Evolutionary conservation across 1,140 invertebrate genomes (phyloP), one percentile per base, ranked within the genome.

Genomic region (Mercenaria mercenaria): DNA sequence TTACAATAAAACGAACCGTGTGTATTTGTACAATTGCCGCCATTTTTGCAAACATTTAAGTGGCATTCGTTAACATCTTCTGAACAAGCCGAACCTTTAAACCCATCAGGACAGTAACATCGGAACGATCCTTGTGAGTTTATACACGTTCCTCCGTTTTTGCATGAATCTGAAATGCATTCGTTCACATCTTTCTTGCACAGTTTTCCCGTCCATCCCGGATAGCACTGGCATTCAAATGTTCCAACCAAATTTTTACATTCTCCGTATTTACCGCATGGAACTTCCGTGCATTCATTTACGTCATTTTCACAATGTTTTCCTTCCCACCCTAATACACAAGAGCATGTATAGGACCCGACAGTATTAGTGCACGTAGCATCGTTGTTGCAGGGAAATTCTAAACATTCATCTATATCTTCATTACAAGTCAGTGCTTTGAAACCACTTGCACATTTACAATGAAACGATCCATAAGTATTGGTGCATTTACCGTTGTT

Each of bases 11-110:
- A 89, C 11, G 43, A 67, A 26, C 76, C 86, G 39, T 79, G 34
- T 26, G 50, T 56, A 34, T 88, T 81, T n/a, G 61, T 77, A 67
- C 88, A 90, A 6, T 56, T 43, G 0, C 72, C 90, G 26, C 84
- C 88, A 83, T 93, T 92, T 47, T 88, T 41, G 82, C 93, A 94
- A 34, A 91, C 34, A 41, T 50, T 81, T 34, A 52, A 23, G 23
- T 86, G 50, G 67, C 93, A 94, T 84, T 93, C 91, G 67, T 94
- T 82, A 2, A 91, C 85, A 29, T 90, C 74, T 4, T 50, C 29
- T 96, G 99, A 99, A 96, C 99, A 99, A 91, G 97, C 97, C 91
- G 97, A 97, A 84, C 99, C 99, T 4, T 52, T 98, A 96, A 99
- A 99, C 50, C 99, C 99, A 92, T 98, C 98, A 1, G 98, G 98